A percentile compares a stretch with the other conserved stretches of the same genome.
Evolutionary conservation across 2,113 vertebrate species (phyloP).

Genomic region (Pygathrix nemaeus): DNA sequence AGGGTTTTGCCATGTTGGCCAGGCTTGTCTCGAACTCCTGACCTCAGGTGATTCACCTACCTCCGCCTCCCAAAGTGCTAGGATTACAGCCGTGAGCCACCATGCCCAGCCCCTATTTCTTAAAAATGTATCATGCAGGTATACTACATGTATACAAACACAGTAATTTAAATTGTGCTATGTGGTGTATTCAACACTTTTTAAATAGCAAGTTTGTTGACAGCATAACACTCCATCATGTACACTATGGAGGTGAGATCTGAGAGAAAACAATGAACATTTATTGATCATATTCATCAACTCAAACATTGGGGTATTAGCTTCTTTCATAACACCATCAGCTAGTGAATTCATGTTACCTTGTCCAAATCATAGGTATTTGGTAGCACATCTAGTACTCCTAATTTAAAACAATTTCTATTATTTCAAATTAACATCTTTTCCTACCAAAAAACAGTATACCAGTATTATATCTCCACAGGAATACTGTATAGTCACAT

Average conservation of each 20-base stretch:
- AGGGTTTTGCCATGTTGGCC: too few relatives aligned
- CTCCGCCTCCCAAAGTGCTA: too few relatives aligned
- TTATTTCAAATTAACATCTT: neutral
- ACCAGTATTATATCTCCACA: neutral
- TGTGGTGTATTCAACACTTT: neutral
- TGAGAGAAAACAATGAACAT: neutral
- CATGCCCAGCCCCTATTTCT: too few relatives aligned
- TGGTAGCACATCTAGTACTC: neutral
- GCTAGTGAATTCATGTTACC: neutral
- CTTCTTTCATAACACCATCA: neutral
- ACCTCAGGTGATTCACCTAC: too few relatives aligned
- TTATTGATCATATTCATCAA: neutral
- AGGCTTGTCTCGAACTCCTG: too few relatives aligned
- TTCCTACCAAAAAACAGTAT: neutral
- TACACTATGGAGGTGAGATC: neutral
- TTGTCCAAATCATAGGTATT: neutral
- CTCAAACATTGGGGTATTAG: neutral
- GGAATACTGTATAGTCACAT: too few relatives aligned
- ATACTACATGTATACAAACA: neutral
- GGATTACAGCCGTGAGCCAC: too few relatives aligned
- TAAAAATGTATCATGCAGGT: neutral
- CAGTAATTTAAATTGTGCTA: neutral
- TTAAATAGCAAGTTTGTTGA: neutral
- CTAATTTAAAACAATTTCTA: neutral
- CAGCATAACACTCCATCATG: neutral